Evolutionary conservation across 2,888 invertebrate genomes (phyloP).

Genomic region (Norana najaformis): DNA sequence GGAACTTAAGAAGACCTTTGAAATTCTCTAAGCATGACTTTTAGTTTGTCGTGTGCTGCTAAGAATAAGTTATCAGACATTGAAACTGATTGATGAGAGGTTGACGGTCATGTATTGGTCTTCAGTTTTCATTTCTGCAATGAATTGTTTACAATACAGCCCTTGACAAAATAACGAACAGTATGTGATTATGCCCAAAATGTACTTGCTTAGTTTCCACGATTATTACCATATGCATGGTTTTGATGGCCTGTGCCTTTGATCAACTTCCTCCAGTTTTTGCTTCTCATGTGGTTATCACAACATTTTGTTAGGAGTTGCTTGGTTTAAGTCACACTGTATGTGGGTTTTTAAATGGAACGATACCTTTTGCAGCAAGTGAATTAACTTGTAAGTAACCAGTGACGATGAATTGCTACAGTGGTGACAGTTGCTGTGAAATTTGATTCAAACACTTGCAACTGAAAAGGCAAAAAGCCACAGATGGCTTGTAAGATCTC

Average conservation of each 20-base stretch:
- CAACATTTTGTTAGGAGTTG: background rate
- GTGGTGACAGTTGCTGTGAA: no score
- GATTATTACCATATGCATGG: background rate
- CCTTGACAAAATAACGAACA: background rate
- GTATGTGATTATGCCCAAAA: background rate
- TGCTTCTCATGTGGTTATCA: background rate
- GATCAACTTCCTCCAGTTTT: background rate
- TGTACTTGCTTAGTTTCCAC: background rate
- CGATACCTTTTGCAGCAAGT: background rate
- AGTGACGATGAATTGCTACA: background rate
- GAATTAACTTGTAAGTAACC: background rate
- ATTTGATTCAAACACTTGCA: background rate
- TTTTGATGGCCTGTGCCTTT: background rate
- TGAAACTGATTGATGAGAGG: background rate
- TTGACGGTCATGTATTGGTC: background rate
- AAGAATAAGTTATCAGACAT: background rate
- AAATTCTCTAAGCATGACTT: slow-evolving; percentile 60
- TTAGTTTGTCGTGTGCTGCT: background rate
- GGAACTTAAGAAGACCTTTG: slow-evolving; percentile 94
- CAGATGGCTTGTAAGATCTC: background rate
- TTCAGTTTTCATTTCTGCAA: background rate
- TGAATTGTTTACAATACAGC: background rate
- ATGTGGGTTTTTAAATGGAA: background rate
- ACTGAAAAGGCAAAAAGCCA: no score
- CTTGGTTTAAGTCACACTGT: background rate